Percentiles rank a stretch among this genome's conserved stretches.
phyloP scores from a whole-genome alignment of 2,888 invertebrate genomes.

The Rapana venosa region DNA sequence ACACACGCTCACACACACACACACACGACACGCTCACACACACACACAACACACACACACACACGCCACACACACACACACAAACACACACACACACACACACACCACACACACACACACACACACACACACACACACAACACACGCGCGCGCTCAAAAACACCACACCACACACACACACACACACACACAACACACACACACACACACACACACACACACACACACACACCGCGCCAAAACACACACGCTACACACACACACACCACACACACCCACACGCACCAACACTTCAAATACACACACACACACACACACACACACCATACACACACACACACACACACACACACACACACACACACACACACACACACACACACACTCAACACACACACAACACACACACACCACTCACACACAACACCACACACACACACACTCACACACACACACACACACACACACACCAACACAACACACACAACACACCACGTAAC shows the following conservation, averaged over 20 bases:
- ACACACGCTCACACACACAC: not conserved
- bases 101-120: not conserved
- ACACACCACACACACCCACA: no score
- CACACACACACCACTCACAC: no score
- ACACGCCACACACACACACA: not conserved
- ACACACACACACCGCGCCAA: not conserved
- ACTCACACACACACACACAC: not conserved
- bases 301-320: no score
- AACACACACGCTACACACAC: no score
- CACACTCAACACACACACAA: not conserved
- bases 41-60: not conserved
- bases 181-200: not conserved
- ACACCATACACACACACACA: slow-evolving; percentile 6
- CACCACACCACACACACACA: no score
- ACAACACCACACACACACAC: not conserved
- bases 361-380: not conserved
- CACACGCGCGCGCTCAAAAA: no score
- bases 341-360: not conserved
- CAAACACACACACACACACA: slow-evolving; percentile 13
- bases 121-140: no score
- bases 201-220: slow-evolving; percentile 14
- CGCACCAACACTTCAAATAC: no score
- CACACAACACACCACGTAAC: not conserved
- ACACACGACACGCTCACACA: no score
- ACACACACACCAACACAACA: not conserved